These are phyloP conservation scores for Peucedramus taeniatus DNA, from an alignment of 2,113 vertebrate species.

Conservation along the genomic window DNA sequence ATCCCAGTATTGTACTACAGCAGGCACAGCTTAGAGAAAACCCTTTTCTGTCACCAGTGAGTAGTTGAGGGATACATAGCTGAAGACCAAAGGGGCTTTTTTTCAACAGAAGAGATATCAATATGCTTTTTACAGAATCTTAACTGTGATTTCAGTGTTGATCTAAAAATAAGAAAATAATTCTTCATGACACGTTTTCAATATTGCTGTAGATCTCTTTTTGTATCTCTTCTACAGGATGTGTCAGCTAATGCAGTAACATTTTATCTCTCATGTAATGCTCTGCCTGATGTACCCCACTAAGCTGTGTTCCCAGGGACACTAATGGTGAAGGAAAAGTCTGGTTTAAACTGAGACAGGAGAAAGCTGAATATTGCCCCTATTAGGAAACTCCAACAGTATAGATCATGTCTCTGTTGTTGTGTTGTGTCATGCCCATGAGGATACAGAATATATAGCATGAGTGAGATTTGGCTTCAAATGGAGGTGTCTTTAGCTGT, in stretches of 20 bases:
- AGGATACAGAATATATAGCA: neutral
- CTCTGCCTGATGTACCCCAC: neutral
- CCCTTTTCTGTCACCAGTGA: neutral
- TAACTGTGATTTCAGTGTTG: neutral
- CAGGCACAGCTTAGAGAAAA: neutral
- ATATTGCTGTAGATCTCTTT: neutral
- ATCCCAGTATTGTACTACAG: neutral
- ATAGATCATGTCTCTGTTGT: neutral
- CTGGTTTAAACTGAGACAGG: neutral
- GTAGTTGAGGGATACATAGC: neutral
- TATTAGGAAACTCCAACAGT: neutral
- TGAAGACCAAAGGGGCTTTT: neutral
- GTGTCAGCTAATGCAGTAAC: neutral
- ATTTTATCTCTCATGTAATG: neutral
- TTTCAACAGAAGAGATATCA: neutral
- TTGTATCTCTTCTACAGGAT: neutral
- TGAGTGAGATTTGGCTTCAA: neutral
- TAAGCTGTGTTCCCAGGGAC: neutral
- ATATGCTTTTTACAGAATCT: neutral
- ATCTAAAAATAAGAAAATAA: conserved; percentile 20
- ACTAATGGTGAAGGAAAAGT: neutral
- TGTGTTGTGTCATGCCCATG: rapidly evolving
- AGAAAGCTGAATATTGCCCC: neutral
- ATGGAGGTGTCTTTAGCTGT: neutral
- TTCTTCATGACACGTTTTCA: neutral